These are phyloP conservation scores for Crossaster papposus DNA, from an alignment of 53 echinoderm and acorn worm genomes.

Conservation along the genomic window DNA sequence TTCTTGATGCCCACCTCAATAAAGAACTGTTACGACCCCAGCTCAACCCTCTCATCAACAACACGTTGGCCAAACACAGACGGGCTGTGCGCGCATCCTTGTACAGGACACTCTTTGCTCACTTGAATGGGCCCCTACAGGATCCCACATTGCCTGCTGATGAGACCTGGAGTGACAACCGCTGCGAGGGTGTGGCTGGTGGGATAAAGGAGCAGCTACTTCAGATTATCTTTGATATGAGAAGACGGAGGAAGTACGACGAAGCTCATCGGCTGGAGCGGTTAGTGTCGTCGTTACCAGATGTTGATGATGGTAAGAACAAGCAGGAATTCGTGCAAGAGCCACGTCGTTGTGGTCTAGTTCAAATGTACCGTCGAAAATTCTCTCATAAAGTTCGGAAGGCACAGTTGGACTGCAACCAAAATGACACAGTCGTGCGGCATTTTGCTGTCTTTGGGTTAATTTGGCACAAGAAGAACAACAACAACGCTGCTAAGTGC, in stretches of 20 bases:
- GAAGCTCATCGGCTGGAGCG: conserved; percentile 51
- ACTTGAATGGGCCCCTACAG: conserved; percentile 49
- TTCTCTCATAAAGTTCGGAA: no score
- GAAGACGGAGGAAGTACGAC: conserved; percentile 46
- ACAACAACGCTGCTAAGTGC: no score
- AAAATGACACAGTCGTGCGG: no score
- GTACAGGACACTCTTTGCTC: conserved; percentile 32
- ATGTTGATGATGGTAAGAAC: conserved; percentile 54
- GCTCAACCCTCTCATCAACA: conserved; percentile 1
- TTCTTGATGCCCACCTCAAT: conserved; percentile 34
- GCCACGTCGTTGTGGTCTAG: no score
- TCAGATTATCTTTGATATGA: conserved; percentile 52
- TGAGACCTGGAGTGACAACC: background rate
- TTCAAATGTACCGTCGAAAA: no score
- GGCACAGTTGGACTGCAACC: no score
- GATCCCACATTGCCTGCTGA: background rate
- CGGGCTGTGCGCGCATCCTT: conserved; percentile 14
- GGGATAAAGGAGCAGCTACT: conserved; percentile 44
- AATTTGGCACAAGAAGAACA: no score
- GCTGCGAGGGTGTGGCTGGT: background rate
- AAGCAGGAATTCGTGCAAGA: no score
- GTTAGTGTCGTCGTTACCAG: conserved; percentile 36
- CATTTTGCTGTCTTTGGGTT: no score
- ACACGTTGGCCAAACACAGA: conserved; percentile 18
- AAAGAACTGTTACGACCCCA: background rate